Base-by-base conservation (phyloP, 1,140 invertebrate genomes). In the Psix sp. region DNA sequence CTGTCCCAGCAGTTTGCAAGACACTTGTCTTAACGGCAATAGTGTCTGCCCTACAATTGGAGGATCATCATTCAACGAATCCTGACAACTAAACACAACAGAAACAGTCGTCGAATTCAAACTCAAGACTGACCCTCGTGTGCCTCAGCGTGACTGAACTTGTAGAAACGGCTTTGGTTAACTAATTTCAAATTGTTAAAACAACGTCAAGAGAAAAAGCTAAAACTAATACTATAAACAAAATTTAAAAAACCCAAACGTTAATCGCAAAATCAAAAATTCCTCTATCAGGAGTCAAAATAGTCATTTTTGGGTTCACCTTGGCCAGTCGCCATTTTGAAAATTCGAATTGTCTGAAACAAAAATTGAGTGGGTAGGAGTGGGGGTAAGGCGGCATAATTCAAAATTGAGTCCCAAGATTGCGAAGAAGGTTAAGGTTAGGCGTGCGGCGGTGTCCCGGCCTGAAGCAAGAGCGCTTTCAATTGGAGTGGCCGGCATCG, bases 361-460 rank as follows among this genome's bases (percentile, higher is more conserved):
- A 35, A 35, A 6, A 13, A 35, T 33, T 10, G 13, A 35, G 33
- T 35, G 33, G 33, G 11, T 2, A 6, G 33, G 33, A 14, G 10
- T 5, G 1, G 29, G n/a, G n/a, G 2, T 35, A 35, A 14, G 10
- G 10, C 11, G 29, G n/a, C 5, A 5, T 5, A 35, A 35, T 35
- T 35, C 13, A 14, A 35, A 35, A 13, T 35, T 11, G 33, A 35
- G 33, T 11, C 5, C 13, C 5, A 35, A 13, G 11, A 13, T 13
- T 35, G 4, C 1, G 33, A 35, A n/a, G n/a, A n/a, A n/a, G n/a
- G n/a, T n/a, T n/a, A n/a, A n/a, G 33, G 33, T 35, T 35, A 35
- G 33, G 33, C 36, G 20, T 18, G 21, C 24, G 15, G 15, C 9
- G 9, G 39, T 16, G 14, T 39, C 17, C 36, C 17, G 15, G 36